Evolutionary conservation across 2,888 invertebrate genomes (phyloP), one percentile per base, ranked within the genome.

Genomic region (Tetropium fuscum): DNA sequence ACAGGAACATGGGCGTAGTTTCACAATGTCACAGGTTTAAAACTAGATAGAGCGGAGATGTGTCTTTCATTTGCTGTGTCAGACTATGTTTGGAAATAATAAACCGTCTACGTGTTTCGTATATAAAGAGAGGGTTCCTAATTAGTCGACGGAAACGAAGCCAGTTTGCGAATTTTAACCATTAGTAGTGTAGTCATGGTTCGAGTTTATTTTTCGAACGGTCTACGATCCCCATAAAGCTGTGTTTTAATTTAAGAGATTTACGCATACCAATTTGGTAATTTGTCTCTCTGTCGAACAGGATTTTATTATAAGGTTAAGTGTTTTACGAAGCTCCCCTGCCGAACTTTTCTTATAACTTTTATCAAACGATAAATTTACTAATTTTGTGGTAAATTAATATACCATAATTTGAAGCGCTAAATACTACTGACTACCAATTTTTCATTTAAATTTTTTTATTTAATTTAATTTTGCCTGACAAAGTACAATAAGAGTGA

Each of bases 11-110:
- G 8, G 43, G 44, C 18, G 27, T 18, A 44, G 44, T 15, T 25
- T 4, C 30, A 58, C 58, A 53, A 40, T 53, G 58, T 58, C 58
- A 51, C 47, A 45, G 32, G 47, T 47, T 41, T 38, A 38, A 38
- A 40, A 34, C 34, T 36, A 22, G 53, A 53, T 55, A 56, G 53
- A 40, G 58, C 43, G 54, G 20, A 43, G 62, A 56, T 54, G 53
- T 32, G 53, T 51, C 44, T 57, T 61, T 67, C 64, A 67, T 67
- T 67, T 59, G 60, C 58, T 53, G 48, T 48, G 41, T 36, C 41
- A 53, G 41, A 53, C 53, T 53, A 55, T 64, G 67, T 67, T 69
- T 65, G 61, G 64, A 68, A 69, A 69, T 69, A 69, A 69, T 68
- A 69, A 69, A 69, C 60, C 63, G 30, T 32, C 51, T 41, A 69